Evolutionary conservation across 2,113 vertebrate genomes (phyloP), one percentile per base, ranked within the genome.

Genomic region (Epinephelus cyanopodus): DNA sequence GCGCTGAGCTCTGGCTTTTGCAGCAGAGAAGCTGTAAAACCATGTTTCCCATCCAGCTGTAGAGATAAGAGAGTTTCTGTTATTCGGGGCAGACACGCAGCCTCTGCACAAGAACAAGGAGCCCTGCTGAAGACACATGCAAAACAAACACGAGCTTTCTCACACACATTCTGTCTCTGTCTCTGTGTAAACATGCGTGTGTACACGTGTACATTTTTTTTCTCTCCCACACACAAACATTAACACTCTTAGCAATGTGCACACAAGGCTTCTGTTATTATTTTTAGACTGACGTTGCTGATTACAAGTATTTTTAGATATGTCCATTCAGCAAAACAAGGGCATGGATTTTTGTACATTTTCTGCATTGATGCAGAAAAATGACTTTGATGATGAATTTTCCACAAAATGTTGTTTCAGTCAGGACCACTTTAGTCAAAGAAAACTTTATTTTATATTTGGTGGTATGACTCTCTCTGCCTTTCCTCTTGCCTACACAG

Each of bases 41-140:
- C 76, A 4, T 65, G 66, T 92, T 88, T 83, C 80, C 84, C 48
- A 58, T 88, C 67, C 73, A 81, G 64, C 56, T 0, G 9, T 48
- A 17, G 53, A 85, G 85, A 91, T 89, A 42, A 88, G 82, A 90
- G 72, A 63, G 73, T 6, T 66, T 87, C 76, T 71, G 83, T 69
- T 83, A 45, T 70, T 81, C 62, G 9, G 52, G 47, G 75, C 56
- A 56, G 88, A 82, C 53, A 81, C 76, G 54, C 65, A 58, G 75
- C 76, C 54, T 79, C 71, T 72, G 79, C 81, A 75, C n/a, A 79
- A 74, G 60, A 82, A 83, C 89, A 83, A 62, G 50, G 74, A 87
- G 62, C 27, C 19, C 52, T 7, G 50, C 61, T 52, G 65, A 79
- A 71, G 80, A 85, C 58, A 27, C 47, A 79, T 68, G 78, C 82